These are phyloP conservation scores for Porites divaricata DNA, from an alignment of 92 coral and sea anemone genomes.

Conservation along the genomic window DNA sequence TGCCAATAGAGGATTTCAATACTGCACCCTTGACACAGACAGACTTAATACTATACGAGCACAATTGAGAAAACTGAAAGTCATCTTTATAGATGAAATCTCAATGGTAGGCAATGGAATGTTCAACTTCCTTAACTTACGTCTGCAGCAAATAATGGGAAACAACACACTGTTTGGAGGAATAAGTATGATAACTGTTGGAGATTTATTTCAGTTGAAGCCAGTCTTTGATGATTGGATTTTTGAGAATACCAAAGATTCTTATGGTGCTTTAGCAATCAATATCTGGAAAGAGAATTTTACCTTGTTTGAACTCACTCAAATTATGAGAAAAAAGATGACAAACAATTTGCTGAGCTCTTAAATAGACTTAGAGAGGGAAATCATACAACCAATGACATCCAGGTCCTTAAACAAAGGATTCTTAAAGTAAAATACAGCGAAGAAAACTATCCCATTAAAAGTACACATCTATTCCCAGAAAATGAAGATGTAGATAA, in stretches of 20 bases:
- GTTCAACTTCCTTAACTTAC: conserved; percentile 47
- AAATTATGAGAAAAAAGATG: conserved; percentile 73
- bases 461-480: conserved; percentile 33
- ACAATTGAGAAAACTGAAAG: conserved; percentile 44
- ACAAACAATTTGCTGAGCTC: conserved; percentile 59
- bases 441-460: conserved; percentile 37
- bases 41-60: conserved; percentile 37
- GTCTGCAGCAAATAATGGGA: conserved; percentile 61
- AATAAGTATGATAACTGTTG: conserved; percentile 52
- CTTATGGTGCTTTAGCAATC: conserved; percentile 59
- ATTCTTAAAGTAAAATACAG: conserved; percentile 19
- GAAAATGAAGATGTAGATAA: conserved; percentile 46
- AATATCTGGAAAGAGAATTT: conserved; percentile 56
- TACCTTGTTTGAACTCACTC: conserved; percentile 43
- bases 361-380: conserved; percentile 69
- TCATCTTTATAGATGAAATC: conserved; percentile 52
- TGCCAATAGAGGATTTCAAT: conserved; percentile 41
- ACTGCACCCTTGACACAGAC: conserved; percentile 24
- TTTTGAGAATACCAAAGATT: conserved; percentile 26
- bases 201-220: conserved; percentile 68
- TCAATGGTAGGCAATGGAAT: conserved; percentile 61
- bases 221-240: conserved; percentile 68
- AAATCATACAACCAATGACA: conserved; percentile 50
- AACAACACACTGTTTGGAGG: conserved; percentile 58
- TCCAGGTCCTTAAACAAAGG: conserved; percentile 41